Evolutionary conservation across 2,797 vertebrate species (phyloP).

Genomic region (Erethizon dorsatum): DNA sequence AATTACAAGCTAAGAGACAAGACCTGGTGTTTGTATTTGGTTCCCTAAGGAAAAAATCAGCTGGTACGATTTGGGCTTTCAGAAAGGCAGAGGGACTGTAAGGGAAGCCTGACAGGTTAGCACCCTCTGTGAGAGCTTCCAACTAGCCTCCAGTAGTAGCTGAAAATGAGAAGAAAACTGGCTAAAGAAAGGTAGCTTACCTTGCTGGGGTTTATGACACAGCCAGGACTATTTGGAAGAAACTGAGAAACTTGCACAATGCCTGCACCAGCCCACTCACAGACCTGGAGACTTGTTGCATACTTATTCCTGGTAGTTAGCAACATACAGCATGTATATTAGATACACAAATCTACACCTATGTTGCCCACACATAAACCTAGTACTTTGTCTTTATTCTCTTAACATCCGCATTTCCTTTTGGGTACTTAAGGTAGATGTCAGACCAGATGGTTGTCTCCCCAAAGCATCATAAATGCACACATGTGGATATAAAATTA

Average conservation of each 20-base stretch:
- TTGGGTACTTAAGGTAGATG: neutral
- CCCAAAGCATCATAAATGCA: neutral
- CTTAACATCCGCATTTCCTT: neutral
- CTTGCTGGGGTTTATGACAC: neutral
- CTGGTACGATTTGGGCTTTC: slow-evolving; percentile 32
- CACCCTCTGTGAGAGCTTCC: neutral
- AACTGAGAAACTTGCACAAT: neutral
- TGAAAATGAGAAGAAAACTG: slow-evolving; percentile 55
- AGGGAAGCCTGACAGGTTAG: neutral
- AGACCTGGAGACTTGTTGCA: neutral
- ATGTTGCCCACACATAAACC: neutral
- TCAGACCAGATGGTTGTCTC: neutral
- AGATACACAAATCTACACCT: neutral
- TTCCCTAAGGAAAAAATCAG: slow-evolving; percentile 65
- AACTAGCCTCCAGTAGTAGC: neutral
- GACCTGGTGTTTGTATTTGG: slow-evolving; percentile 69
- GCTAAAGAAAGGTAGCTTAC: neutral
- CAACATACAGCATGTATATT: neutral
- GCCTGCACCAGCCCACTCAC: neutral
- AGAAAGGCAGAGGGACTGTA: slow-evolving; percentile 54
- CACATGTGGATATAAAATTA: neutral
- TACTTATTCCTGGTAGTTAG: neutral
- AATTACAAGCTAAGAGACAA: slow-evolving; percentile 74
- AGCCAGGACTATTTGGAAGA: slow-evolving; percentile 8
- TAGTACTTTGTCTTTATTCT: neutral